These are phyloP conservation scores for Meiosimyza platycephala DNA, from an alignment of 2,888 invertebrate species.

Conservation along the genomic window DNA sequence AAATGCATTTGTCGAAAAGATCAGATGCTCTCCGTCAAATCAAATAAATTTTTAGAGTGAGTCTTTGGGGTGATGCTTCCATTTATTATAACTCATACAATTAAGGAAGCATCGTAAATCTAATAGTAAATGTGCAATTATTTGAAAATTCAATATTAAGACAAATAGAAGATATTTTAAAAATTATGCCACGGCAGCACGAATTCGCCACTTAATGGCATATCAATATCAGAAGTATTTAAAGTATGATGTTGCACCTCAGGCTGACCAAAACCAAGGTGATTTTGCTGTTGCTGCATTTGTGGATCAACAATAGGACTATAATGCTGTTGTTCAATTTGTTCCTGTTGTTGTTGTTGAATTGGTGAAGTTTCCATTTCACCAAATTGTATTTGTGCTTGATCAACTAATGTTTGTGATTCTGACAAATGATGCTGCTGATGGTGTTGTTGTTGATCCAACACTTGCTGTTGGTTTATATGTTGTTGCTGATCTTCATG, in stretches of 20 bases:
- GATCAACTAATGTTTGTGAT: constrained; percentile 41
- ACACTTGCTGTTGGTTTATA: constrained; percentile 7
- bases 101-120: no score
- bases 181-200: constrained; percentile 60
- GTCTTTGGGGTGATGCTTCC: no score
- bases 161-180: constrained; percentile 35
- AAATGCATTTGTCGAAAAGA: no score
- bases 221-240: constrained; percentile 58
- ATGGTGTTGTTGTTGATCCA: constrained; percentile 26
- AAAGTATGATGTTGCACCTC: constrained; percentile 46
- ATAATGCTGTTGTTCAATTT: constrained; percentile 39
- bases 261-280: constrained; percentile 46
- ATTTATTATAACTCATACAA: no score
- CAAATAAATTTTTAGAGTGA: no score
- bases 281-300: constrained; percentile 47
- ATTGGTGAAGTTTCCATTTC: constrained; percentile 62
- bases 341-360: constrained; percentile 54
- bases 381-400: constrained; percentile 61
- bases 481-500: constrained; percentile 37
- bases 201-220: constrained; percentile 60
- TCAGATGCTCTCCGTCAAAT: no score
- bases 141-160: not conserved
- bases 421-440: constrained; percentile 13
- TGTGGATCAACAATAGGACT: constrained; percentile 49
- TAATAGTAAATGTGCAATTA: no score